Conservation (phyloP, 2,113 vertebrate genomes). For the Erythrocebus patas region DNA sequence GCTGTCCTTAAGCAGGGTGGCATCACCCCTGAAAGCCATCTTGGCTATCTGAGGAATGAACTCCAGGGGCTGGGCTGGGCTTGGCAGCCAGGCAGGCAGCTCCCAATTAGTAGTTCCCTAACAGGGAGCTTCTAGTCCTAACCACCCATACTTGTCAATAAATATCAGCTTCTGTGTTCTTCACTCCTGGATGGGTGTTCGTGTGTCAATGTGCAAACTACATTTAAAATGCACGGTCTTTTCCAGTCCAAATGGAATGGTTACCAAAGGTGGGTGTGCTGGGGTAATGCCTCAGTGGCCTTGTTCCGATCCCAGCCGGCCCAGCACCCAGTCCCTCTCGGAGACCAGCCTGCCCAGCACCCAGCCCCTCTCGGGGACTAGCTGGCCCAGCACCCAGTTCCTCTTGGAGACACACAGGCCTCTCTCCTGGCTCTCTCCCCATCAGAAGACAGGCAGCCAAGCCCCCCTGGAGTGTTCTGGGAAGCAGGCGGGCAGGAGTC, state of each 20-base stretch:
- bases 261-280: background rate
- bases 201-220: background rate
- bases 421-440: background rate
- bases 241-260: background rate
- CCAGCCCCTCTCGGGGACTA: too few species aligned
- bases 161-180: background rate
- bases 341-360: too few species aligned
- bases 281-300: background rate
- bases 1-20: background rate
- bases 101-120: accelerated
- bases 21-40: background rate
- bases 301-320: background rate
- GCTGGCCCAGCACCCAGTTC: background rate
- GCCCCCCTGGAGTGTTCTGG: accelerated
- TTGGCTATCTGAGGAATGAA: background rate
- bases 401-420: too few species aligned
- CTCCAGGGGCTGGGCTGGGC: background rate
- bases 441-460: background rate
- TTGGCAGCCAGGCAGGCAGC: too few species aligned
- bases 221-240: accelerated
- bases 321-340: too few species aligned
- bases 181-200: accelerated
- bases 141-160: too few species aligned
- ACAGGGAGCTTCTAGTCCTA: background rate
- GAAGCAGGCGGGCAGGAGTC: background rate